These are phyloP conservation scores for Patella vulgata DNA, from an alignment of 1,140 invertebrate genomes.

Conservation along the genomic window DNA sequence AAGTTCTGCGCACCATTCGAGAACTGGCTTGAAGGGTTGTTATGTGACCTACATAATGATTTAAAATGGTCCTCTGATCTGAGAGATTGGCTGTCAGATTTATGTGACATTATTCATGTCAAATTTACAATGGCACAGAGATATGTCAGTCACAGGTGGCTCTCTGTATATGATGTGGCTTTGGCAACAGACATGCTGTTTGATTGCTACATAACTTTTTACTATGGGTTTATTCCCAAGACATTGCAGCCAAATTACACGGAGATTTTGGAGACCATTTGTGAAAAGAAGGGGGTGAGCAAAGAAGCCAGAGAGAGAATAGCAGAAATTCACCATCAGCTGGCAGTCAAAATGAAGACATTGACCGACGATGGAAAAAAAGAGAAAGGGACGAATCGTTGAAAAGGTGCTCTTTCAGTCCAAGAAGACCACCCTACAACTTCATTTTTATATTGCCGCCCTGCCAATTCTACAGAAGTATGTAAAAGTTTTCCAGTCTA, in stretches of 20 bases:
- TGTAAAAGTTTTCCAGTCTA: conserved; percentile 31
- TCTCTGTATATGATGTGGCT: conserved; percentile 44
- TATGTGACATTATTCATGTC: conserved; percentile 34
- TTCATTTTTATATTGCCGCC: conserved; percentile 21
- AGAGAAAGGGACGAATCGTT: conserved; percentile 23
- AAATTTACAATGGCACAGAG: conserved; percentile 39
- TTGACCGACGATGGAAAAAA: conserved; percentile 28
- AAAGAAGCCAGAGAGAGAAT: conserved; percentile 11
- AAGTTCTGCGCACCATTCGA: conserved; percentile 47
- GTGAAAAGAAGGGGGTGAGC: conserved; percentile 4
- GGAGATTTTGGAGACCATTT: neutral
- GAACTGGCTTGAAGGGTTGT: conserved; percentile 29
- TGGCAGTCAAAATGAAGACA: conserved; percentile 12
- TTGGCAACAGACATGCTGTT: conserved; percentile 20
- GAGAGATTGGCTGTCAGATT: conserved; percentile 28
- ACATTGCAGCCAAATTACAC: conserved; percentile 10
- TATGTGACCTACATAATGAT: conserved; percentile 40
- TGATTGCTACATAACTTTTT: conserved; percentile 34
- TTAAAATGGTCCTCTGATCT: conserved; percentile 46
- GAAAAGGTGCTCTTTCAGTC: conserved; percentile 17
- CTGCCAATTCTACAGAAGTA: conserved; percentile 32
- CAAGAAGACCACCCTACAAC: conserved; percentile 17
- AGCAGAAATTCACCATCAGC: conserved; percentile 9
- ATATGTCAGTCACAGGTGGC: conserved; percentile 37
- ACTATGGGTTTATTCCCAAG: conserved; percentile 24